Evolutionary conservation across 2,113 vertebrate species (phyloP).

Genomic region (Zosterops lateralis): DNA sequence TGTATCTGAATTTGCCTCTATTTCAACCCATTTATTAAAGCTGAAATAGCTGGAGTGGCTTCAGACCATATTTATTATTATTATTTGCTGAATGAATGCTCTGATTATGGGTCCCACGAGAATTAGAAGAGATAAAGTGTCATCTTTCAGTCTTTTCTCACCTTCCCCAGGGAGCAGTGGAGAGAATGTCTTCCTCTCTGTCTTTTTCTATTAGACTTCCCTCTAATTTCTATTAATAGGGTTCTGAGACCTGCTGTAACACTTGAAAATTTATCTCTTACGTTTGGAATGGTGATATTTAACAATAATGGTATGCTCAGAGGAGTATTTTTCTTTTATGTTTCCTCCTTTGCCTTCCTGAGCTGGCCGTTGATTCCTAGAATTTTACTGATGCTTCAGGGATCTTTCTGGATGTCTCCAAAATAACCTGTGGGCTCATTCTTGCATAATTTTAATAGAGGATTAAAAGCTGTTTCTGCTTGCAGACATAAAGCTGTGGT

Average conservation of each 20-base stretch:
- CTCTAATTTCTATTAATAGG: slow-evolving; percentile 68
- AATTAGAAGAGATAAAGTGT: slow-evolving; percentile 51
- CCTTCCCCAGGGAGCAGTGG: slow-evolving; percentile 54
- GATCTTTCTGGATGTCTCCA: not conserved
- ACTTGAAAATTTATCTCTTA: slow-evolving; percentile 67
- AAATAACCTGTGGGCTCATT: not conserved
- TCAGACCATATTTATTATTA: slow-evolving; percentile 79
- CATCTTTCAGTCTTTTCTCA: slow-evolving; percentile 57
- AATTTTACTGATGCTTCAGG: not conserved
- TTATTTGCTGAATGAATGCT: slow-evolving; percentile 78
- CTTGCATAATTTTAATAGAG: not conserved
- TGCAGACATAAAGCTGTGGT: not conserved
- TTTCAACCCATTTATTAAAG: slow-evolving; percentile 80
- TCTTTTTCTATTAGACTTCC: slow-evolving; percentile 56
- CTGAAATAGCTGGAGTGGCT: slow-evolving; percentile 77
- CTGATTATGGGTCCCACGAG: slow-evolving; percentile 58
- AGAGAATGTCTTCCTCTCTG: slow-evolving; percentile 46
- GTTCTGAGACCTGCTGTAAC: slow-evolving; percentile 45
- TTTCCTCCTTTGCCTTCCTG: not conserved
- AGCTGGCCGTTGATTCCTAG: slow-evolving; percentile 16
- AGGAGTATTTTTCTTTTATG: slow-evolving; percentile 29
- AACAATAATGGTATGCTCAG: slow-evolving; percentile 61
- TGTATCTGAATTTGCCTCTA: slow-evolving; percentile 77
- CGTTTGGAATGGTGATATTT: slow-evolving; percentile 62
- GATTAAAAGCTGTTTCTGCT: not conserved